A percentile compares a stretch with the other conserved stretches of the same genome.
These are phyloP conservation scores for Timema cristinae DNA, from an alignment of 2,888 invertebrate genomes.

Conservation along the genomic window DNA sequence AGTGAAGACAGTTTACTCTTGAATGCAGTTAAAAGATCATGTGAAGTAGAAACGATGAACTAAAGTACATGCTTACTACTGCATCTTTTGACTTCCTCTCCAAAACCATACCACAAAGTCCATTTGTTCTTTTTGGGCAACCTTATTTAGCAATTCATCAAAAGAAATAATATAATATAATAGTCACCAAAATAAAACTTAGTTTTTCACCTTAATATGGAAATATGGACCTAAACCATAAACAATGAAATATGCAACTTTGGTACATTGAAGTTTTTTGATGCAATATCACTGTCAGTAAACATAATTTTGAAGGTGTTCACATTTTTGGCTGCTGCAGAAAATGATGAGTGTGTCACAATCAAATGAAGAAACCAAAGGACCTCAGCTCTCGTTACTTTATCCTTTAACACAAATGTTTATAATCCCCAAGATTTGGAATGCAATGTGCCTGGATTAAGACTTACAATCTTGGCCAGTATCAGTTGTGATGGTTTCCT, in stretches of 20 bases:
- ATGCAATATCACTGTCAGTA: conserved; percentile 14
- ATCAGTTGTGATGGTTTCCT: too few relatives aligned
- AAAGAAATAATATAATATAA: too few relatives aligned
- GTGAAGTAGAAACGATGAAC: conserved; percentile 1
- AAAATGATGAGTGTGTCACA: conserved; percentile 3
- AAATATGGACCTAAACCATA: conserved; percentile 9
- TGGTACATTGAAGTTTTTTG: background rate
- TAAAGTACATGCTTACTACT: background rate
- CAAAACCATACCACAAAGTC: background rate
- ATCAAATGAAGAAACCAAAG: background rate
- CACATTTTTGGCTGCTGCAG: conserved; percentile 1
- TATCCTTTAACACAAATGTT: background rate
- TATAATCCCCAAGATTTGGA: background rate
- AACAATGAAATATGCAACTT: background rate
- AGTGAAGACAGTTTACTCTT: background rate
- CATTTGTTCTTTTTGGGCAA: too few relatives aligned
- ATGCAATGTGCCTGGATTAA: too few relatives aligned
- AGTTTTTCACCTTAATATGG: background rate
- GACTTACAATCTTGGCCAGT: too few relatives aligned
- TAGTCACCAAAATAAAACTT: background rate
- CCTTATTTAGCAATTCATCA: too few relatives aligned
- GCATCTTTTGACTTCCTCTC: conserved; percentile 1
- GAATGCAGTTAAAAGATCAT: background rate
- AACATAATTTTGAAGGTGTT: conserved; percentile 13
- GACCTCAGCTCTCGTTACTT: conserved; percentile 1